Percentiles rank a stretch among this genome's conserved stretches.
These are phyloP conservation scores for Diploptera punctata DNA, from an alignment of 2,888 invertebrate genomes.

Conservation along the genomic window DNA sequence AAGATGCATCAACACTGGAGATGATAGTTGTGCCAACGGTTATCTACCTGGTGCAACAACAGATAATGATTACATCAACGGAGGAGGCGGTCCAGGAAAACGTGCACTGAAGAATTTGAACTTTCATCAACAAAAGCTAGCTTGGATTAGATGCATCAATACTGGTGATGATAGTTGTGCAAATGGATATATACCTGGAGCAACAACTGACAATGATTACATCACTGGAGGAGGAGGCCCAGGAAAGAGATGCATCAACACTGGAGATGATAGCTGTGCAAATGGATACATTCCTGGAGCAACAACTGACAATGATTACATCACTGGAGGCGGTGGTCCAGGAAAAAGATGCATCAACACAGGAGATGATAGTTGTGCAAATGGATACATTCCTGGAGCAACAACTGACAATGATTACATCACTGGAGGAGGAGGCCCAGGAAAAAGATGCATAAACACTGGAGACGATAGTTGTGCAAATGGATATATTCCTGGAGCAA, in stretches of 20 bases:
- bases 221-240: constrained; percentile 30
- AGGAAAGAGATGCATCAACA: constrained; percentile 33
- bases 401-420: constrained; percentile 30
- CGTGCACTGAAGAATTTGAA: neutral
- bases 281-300: constrained; percentile 30
- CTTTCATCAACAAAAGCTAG: neutral
- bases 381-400: constrained; percentile 30
- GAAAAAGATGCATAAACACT: constrained; percentile 38
- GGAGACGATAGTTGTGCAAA: constrained; percentile 40
- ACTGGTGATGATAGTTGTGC: constrained; percentile 33
- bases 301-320: neutral
- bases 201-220: constrained; percentile 31
- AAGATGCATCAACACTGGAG: constrained; percentile 33
- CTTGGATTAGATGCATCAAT: constrained; percentile 6
- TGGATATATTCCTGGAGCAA: constrained; percentile 36
- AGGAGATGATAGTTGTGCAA: constrained; percentile 36
- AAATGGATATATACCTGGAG: constrained; percentile 31
- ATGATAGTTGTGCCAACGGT: constrained; percentile 38
- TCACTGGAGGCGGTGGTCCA: constrained; percentile 19
- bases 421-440: constrained; percentile 26
- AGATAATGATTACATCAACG: constrained; percentile 29
- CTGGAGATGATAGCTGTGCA: constrained; percentile 36
- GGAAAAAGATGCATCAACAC: constrained; percentile 39
- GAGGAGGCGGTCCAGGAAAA: constrained; percentile 34
- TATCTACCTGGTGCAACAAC: constrained; percentile 26